These are phyloP conservation scores for Aplocera efformata DNA, from an alignment of 2,888 invertebrate species.

Conservation along the genomic window DNA sequence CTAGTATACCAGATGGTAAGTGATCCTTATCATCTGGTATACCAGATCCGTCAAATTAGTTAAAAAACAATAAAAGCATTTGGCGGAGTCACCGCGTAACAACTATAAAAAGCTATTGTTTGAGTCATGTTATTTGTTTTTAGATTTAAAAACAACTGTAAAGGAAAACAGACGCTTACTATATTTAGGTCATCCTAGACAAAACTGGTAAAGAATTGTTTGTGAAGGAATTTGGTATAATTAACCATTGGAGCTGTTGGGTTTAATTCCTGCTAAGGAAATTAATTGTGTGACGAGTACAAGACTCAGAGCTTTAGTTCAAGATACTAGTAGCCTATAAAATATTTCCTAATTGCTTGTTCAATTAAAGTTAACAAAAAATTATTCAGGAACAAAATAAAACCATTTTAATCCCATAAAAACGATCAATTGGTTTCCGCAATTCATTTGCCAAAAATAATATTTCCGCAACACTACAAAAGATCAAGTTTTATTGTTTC, in stretches of 20 bases:
- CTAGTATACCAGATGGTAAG: no score
- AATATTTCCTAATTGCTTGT: background rate
- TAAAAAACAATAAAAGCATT: no score
- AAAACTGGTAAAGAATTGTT: constrained; percentile 10
- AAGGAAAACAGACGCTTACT: constrained; percentile 15
- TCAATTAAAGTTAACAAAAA: background rate
- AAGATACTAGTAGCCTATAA: no score
- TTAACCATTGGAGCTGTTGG: no score
- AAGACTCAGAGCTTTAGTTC: no score
- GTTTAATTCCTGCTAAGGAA: no score
- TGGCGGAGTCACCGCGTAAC: no score
- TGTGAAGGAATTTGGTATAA: no score
- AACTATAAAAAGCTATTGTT: no score
- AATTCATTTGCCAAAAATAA: constrained; percentile 15
- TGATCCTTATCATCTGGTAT: no score
- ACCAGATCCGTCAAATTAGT: no score
- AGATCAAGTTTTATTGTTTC: constrained; percentile 6
- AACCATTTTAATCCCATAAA: constrained; percentile 1
- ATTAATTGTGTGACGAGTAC: no score
- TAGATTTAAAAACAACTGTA: constrained; percentile 11
- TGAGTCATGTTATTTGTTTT: constrained; percentile 2
- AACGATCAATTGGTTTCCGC: constrained; percentile 13
- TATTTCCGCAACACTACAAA: constrained; percentile 14
- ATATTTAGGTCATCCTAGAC: constrained; percentile 7
- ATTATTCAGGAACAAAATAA: constrained; percentile 1